phyloP scores from a whole-genome alignment of 2,113 vertebrate genomes.

The Psilopogon haemacephalus region DNA sequence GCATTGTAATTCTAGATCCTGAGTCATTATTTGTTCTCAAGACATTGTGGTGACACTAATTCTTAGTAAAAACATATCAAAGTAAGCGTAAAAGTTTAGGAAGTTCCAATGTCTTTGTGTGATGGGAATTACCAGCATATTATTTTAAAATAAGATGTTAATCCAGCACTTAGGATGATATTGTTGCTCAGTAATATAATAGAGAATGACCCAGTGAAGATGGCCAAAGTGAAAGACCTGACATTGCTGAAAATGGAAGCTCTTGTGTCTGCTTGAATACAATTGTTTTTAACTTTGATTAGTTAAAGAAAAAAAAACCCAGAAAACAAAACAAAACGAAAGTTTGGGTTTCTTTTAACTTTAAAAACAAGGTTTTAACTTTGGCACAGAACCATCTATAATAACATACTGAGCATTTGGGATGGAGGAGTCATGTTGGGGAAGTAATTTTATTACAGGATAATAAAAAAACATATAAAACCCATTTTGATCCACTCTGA shows the following conservation, averaged over 20 bases:
- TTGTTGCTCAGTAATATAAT: not conserved
- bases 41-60: not conserved
- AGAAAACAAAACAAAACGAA: too few relatives aligned
- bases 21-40: not conserved
- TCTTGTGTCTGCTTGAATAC: rapidly evolving
- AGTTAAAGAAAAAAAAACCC: too few relatives aligned
- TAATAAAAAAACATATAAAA: not conserved
- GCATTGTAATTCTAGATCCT: not conserved
- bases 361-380: not conserved
- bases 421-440: not conserved
- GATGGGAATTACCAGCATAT: not conserved
- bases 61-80: not conserved
- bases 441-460: not conserved
- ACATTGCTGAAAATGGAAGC: not conserved
- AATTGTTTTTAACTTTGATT: not conserved
- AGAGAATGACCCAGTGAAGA: not conserved
- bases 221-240: not conserved
- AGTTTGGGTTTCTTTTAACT: too few relatives aligned
- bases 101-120: not conserved
- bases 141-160: not conserved
- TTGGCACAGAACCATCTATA: not conserved
- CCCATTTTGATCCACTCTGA: not conserved
- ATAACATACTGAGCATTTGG: not conserved
- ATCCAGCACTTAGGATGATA: not conserved
- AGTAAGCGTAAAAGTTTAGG: not conserved